Evolutionary conservation across 2,113 vertebrate species (phyloP).

Genomic region (Onychorhynchus coronatus): DNA sequence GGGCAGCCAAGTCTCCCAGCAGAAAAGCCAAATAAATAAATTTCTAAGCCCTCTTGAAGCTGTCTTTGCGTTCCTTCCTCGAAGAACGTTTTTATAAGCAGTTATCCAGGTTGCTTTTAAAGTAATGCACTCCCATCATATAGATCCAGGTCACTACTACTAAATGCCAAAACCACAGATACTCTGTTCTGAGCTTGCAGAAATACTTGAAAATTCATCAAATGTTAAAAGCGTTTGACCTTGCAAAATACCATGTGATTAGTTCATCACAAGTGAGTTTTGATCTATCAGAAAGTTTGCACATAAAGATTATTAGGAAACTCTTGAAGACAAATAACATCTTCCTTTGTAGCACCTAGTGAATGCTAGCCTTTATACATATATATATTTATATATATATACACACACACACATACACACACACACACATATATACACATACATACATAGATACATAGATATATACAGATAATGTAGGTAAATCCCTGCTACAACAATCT

Average conservation of each 20-base stretch:
- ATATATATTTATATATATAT: background rate
- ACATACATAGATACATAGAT: too few relatives aligned
- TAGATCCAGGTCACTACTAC: background rate
- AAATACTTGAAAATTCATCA: background rate
- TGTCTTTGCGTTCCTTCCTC: background rate
- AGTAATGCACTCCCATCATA: background rate
- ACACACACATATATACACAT: background rate
- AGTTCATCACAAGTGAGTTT: background rate
- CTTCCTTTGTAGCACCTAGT: background rate
- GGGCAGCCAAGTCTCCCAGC: background rate
- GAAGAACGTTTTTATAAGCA: background rate
- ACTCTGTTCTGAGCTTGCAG: background rate
- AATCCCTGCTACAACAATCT: background rate
- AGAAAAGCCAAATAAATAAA: background rate
- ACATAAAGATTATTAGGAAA: background rate
- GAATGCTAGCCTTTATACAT: background rate
- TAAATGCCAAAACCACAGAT: background rate
- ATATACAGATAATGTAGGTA: background rate
- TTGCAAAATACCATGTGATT: background rate
- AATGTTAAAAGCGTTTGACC: background rate
- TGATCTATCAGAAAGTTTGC: background rate
- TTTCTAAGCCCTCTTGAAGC: slow-evolving; percentile 1
- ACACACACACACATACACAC: background rate
- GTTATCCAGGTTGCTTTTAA: background rate
- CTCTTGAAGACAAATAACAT: background rate